Base-by-base conservation (phyloP, 1,140 invertebrate species). In the Psilanteris sp. region DNA sequence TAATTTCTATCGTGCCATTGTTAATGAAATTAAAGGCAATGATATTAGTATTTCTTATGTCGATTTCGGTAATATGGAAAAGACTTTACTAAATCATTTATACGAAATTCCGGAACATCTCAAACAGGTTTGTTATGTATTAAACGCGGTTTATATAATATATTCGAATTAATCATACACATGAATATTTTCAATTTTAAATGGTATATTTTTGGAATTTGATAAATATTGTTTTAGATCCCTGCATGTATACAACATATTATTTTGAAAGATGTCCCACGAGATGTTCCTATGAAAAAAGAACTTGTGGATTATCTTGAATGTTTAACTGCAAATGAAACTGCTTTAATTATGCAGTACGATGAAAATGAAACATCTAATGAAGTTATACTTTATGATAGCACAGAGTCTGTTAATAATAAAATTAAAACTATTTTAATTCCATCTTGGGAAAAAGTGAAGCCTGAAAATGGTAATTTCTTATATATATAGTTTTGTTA, bases 1-100 rank as follows among this genome's bases (percentile, higher is more conserved):
- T 0, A 87, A 88, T 74, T 83, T 39, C 29, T 88, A 88, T 50
- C 76, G 87, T 4, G 86, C 86, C 0, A 61, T 85, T 10, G 79
- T 87, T 0, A 78, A 54, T 3, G 64, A 80, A 24, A 3, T 82
- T 10, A 26, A 81, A 0, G 55, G 34, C 0, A 18, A 81, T 1
- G 59, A 80, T 36, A 71, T 81, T 22, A 8, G 11, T 3, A 46
- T 88, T 10, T 50, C 52, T 2, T 88, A 86, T 10, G 13, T 84
- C 9, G 87, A 88, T 68, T 88, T 79, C 54, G 86, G 87, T 6
- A 87, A 88, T 18, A 18, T 29, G 2, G 80, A 83, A 18, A 8
- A 71, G 0, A 67, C 71, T 0, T 27, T 13, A 0, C 14, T 85
- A 4, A 70, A 81, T 6, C 39, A 78, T 11, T 27, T 87, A 0